Evolutionary conservation across 2,888 invertebrate genomes (phyloP), one percentile per base, ranked within the genome.

Genomic region (Gryllus longicercus): DNA sequence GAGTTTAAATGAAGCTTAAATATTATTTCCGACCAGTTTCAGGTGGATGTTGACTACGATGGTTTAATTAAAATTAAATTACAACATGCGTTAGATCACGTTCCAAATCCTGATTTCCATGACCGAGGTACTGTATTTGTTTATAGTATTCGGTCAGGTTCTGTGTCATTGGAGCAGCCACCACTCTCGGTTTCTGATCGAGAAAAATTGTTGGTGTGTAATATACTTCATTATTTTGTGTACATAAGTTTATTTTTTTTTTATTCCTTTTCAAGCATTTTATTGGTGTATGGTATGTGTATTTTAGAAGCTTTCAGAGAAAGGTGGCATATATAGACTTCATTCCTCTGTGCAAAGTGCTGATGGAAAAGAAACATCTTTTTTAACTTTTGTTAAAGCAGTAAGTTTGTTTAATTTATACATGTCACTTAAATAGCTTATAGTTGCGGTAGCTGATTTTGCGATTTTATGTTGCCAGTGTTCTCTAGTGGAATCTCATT

Each of bases 371-470:
- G 92, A 92, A 85, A 88, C 89, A 38, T 90, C 91, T 82, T 95
- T 95, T 84, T 87, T 94, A 16, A 94, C 96, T 14, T 94, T 95
- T 81, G 90, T 94, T 38, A 95, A 94, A 89, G 96, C 96, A 21
- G 92, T 92, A 88, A 89, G 82, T 77, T 77, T 50, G n/a, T n/a
- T 74, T 51, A 49, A 8, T 38, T 79, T 5, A 38, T 16, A 63
- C n/a, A 21, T 18, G n/a, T 75, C 79, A 12, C 63, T n/a, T 12
- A 3, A 38, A 50, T 23, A 76, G 14, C 3, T 18, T 8, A 74
- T 18, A 8, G 50, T 21, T 79, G 25, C 10, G 25, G 25, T 38
- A 8, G 2, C 14, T 50, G 77, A 11, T 50, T 8, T 50, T 77
- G 12, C 50, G n/a, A 79, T 80, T 80, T 85, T 87, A 84, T 83